phyloP scores from a whole-genome alignment of 2,113 vertebrate species.

The Oxyruncus cristatus region DNA sequence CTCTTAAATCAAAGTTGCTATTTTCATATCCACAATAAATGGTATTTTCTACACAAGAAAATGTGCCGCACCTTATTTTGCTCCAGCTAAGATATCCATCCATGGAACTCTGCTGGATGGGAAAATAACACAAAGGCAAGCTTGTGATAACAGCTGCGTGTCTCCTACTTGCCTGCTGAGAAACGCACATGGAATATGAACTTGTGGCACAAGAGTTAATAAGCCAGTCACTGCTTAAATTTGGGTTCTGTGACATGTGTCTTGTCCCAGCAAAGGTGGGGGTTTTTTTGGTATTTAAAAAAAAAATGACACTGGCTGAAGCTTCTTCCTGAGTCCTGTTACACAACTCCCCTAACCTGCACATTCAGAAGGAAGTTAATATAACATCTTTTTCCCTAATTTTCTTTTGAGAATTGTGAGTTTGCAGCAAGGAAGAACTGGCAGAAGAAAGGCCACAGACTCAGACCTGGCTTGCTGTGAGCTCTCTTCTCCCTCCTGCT shows the following conservation, averaged over 20 bases:
- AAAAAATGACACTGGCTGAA: neutral
- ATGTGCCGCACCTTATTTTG: neutral
- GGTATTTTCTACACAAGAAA: slow-evolving; percentile 55
- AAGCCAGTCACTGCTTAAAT: neutral
- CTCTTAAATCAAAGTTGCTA: slow-evolving; percentile 62
- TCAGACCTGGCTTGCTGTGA: neutral
- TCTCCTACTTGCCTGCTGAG: neutral
- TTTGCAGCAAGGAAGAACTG: neutral
- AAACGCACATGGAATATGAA: rapidly evolving
- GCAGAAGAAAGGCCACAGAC: neutral
- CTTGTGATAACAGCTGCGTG: rapidly evolving
- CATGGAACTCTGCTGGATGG: neutral
- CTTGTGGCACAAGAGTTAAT: neutral
- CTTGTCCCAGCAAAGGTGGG: neutral
- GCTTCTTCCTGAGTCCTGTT: neutral
- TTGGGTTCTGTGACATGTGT: neutral
- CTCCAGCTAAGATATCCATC: neutral
- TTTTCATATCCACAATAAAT: slow-evolving; percentile 73
- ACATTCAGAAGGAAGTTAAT: neutral
- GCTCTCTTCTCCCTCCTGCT: neutral
- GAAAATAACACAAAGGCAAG: neutral
- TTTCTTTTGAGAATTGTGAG: neutral
- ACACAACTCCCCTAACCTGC: neutral
- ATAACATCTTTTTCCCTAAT: neutral
- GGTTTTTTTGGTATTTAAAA: neutral